A percentile compares a stretch with the other conserved stretches of the same genome.
Evolutionary conservation across 2,113 vertebrate species (phyloP).

Genomic region (Ploceus nigricollis): DNA sequence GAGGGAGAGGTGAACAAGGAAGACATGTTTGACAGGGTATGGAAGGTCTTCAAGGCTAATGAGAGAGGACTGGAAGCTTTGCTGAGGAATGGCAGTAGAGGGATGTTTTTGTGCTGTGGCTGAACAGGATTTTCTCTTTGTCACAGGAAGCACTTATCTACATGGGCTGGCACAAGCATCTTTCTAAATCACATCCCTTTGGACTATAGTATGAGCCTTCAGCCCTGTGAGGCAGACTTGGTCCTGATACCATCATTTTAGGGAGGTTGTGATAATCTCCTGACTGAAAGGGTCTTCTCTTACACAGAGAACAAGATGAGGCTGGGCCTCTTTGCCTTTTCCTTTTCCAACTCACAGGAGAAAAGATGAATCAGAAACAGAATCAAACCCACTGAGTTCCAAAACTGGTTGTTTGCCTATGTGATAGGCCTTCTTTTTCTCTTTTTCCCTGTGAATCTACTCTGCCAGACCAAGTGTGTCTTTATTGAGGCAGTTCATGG

Average conservation of each 20-base stretch:
- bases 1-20: neutral
- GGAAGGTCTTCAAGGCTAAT: neutral
- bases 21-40: neutral
- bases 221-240: accelerated
- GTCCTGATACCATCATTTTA: neutral
- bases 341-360: neutral
- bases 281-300: neutral
- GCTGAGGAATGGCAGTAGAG: neutral
- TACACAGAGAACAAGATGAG: neutral
- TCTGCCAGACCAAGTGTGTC: neutral
- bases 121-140: neutral
- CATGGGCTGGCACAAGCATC: neutral
- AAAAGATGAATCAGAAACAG: neutral
- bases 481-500: neutral
- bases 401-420: accelerated
- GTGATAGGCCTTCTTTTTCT: neutral
- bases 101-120: neutral
- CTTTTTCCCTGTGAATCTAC: neutral
- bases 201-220: neutral
- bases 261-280: neutral
- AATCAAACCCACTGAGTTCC: neutral
- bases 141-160: accelerated
- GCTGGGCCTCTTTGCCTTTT: neutral
- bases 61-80: neutral
- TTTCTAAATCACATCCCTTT: neutral